These are phyloP conservation scores for Heliconius ismenius DNA, from an alignment of 2,888 invertebrate species.

Conservation along the genomic window DNA sequence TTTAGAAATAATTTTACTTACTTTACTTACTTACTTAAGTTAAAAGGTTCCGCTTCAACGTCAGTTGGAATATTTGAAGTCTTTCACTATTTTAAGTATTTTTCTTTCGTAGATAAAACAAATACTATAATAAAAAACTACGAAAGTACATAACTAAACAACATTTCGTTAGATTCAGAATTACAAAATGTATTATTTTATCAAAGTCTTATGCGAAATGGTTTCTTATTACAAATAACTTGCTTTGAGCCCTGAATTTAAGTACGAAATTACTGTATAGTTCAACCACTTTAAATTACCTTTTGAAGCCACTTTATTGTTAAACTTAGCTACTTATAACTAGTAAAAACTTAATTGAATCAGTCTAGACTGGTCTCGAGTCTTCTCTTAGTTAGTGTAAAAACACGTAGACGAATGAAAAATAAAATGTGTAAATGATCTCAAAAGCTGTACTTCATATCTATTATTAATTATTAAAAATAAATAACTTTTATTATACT, in stretches of 20 bases:
- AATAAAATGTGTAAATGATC: too few species aligned
- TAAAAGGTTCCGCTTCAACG: constrained; percentile 18
- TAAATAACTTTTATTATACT: too few species aligned
- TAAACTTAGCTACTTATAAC: background rate
- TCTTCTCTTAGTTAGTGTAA: too few species aligned
- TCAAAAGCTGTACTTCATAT: too few species aligned
- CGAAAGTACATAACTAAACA: background rate
- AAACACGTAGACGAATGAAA: too few species aligned
- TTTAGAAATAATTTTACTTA: constrained; percentile 6
- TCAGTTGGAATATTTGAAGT: constrained; percentile 17
- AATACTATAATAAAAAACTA: background rate
- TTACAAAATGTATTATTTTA: background rate
- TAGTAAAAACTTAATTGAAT: background rate
- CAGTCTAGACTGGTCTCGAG: too few species aligned
- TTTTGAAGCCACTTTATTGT: background rate
- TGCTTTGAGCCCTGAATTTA: background rate
- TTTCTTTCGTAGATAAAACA: background rate
- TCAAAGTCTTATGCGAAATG: background rate
- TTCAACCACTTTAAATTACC: background rate
- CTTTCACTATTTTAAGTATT: constrained; percentile 3
- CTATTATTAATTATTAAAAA: too few species aligned
- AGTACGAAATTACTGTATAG: background rate
- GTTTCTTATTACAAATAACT: constrained; percentile 5
- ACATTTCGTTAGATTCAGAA: background rate
- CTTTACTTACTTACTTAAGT: too few species aligned